Base-by-base conservation (phyloP, 2,113 vertebrate genomes). In the Halichoeres trimaculatus region DNA sequence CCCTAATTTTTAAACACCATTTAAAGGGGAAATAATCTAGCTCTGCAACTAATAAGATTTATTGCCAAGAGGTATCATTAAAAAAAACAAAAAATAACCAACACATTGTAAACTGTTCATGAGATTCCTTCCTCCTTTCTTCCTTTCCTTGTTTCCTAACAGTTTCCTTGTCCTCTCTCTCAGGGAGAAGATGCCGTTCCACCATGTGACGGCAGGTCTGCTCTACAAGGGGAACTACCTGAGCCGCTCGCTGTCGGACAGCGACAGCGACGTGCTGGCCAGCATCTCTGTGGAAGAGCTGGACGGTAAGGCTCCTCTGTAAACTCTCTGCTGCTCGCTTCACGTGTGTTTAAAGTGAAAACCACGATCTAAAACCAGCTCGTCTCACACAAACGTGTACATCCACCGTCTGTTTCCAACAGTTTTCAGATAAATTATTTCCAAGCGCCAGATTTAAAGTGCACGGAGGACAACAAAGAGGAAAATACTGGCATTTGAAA, bases 141-240 rank as follows among this genome's bases (percentile, higher is more conserved):
- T 0, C 17, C 50, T 14, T 41, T 30, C 5, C 51, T n/a, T 47
- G 19, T 43, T 8, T 6, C 64, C 58, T 78, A 35, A 84, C 23
- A 7, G 0, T 59, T n/a, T 80, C 55, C 43, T 70, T 10, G 10
- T 66, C 20, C 38, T 14, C n/a, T 58, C 48, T 45, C 30, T 48
- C 80, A 98, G 98, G 95, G 96, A 96, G 92, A 98, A 98, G 95
- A 99, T 99, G 98, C 98, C 98, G 91, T 99, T 99, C 94, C 98
- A 98, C 85, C 97, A 98, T 87, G 97, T 99, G 91, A 98, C 97
- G 70, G 97, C 97, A 66, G 97, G 98, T 77, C 94, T 99, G 92
- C 94, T 99, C 91, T 99, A 99, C 95, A 99, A 99, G 81, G 97
- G 96, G 88, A 98, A 98, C 91, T 99, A 96, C 91, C 94, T 99